Evolutionary conservation across 2,113 vertebrate species (phyloP).

Genomic region (Leptodactylus fuscus): DNA sequence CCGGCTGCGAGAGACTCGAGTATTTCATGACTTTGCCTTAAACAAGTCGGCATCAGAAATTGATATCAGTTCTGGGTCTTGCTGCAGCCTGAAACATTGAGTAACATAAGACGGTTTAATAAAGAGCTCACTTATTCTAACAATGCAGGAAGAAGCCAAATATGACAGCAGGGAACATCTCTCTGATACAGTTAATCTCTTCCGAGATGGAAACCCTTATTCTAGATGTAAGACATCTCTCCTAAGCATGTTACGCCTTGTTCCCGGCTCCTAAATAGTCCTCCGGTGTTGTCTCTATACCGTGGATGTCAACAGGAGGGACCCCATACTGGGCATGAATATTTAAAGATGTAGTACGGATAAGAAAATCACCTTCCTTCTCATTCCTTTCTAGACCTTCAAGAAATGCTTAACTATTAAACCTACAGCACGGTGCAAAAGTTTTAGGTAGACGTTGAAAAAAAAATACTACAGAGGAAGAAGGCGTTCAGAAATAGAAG

Average conservation of each 20-base stretch:
- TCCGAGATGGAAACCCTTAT: constrained; percentile 55
- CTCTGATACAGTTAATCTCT: constrained; percentile 61
- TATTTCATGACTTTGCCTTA: constrained; percentile 66
- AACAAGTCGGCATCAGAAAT: constrained; percentile 63
- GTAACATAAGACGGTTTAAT: constrained; percentile 58
- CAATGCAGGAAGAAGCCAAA: constrained; percentile 52
- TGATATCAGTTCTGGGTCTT: constrained; percentile 42
- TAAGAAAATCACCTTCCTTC: constrained; percentile 22
- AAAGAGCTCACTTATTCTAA: constrained; percentile 57
- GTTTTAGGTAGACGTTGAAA: too few species aligned
- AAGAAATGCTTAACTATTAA: constrained; percentile 33
- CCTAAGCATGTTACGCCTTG: constrained; percentile 58
- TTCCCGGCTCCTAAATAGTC: constrained; percentile 50
- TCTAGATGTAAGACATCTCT: constrained; percentile 57
- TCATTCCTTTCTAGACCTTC: constrained; percentile 1
- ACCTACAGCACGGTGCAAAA: not conserved
- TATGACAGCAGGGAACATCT: constrained; percentile 60
- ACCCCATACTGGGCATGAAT: constrained; percentile 37
- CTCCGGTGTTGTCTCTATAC: constrained; percentile 33
- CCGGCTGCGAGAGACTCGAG: not conserved
- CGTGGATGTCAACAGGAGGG: constrained; percentile 32
- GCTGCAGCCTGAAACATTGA: constrained; percentile 42
- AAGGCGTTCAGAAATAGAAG: too few species aligned
- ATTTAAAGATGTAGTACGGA: constrained; percentile 27
- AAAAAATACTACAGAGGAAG: too few species aligned